Conservation (phyloP, 2,113 vertebrate genomes). For the Phrynocephalus versicolor region DNA sequence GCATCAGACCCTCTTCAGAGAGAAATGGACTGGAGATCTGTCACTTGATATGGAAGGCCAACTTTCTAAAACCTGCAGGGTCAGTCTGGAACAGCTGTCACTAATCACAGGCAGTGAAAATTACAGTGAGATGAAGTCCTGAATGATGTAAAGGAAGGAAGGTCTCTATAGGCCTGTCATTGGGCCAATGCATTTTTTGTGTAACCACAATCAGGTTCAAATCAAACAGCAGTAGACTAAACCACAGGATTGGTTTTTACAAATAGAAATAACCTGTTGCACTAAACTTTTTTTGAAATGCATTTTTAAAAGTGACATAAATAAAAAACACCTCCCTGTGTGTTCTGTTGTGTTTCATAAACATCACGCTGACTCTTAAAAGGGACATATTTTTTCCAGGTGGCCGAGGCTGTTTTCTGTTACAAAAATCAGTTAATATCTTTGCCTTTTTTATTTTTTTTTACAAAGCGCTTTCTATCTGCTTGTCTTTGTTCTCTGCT, state of each 20-base stretch:
- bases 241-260: neutral
- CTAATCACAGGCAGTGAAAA: slow-evolving; percentile 19
- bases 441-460: slow-evolving; percentile 26
- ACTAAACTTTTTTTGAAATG: neutral
- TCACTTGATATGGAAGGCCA: neutral
- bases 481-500: slow-evolving; percentile 5
- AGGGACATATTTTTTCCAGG: neutral
- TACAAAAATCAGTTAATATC: neutral
- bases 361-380: neutral
- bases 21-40: slow-evolving; percentile 11
- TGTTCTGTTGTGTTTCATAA: slow-evolving; percentile 4
- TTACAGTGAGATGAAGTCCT: slow-evolving; percentile 14
- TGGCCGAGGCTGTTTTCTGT: neutral
- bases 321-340: slow-evolving; percentile 1
- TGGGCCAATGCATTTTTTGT: neutral
- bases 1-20: slow-evolving; percentile 25
- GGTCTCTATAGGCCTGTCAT: neutral
- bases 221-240: neutral
- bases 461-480: neutral
- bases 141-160: neutral
- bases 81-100: slow-evolving; percentile 10
- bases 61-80: neutral
- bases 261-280: neutral
- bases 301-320: slow-evolving; percentile 24
- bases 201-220: neutral